phyloP scores from a whole-genome alignment of 2,113 vertebrate species.

The Ictalurus punctatus region DNA sequence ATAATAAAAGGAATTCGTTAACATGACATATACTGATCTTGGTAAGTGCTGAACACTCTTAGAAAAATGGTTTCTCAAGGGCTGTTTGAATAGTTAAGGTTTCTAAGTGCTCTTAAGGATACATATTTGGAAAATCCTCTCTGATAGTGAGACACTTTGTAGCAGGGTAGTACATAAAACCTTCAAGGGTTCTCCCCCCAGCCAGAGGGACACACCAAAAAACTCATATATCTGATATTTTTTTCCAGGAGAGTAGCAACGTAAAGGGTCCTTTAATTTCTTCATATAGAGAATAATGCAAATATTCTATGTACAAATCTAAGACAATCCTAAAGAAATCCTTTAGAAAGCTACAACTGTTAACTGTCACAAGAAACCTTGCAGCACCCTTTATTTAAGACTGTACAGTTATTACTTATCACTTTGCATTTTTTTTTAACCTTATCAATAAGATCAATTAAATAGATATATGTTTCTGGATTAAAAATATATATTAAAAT shows the following conservation, averaged over 20 bases:
- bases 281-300: background rate
- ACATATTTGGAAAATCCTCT: background rate
- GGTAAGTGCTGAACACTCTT: constrained; percentile 13
- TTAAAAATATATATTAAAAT: background rate
- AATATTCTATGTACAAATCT: background rate
- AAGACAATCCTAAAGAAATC: background rate
- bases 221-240: background rate
- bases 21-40: constrained; percentile 26
- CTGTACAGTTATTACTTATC: background rate
- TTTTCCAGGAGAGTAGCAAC: background rate
- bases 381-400: background rate
- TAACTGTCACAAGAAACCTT: background rate
- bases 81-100: background rate
- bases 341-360: background rate
- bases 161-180: background rate
- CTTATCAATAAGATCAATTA: background rate
- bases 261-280: background rate
- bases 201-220: background rate
- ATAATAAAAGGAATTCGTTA: constrained; percentile 27
- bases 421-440: background rate
- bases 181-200: background rate
- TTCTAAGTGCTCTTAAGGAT: background rate
- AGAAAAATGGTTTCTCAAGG: background rate
- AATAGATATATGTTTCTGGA: background rate
- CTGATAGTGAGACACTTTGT: background rate